These are phyloP conservation scores for Enteromius argenteus DNA, from an alignment of 2,797 vertebrate species.

Conservation along the genomic window DNA sequence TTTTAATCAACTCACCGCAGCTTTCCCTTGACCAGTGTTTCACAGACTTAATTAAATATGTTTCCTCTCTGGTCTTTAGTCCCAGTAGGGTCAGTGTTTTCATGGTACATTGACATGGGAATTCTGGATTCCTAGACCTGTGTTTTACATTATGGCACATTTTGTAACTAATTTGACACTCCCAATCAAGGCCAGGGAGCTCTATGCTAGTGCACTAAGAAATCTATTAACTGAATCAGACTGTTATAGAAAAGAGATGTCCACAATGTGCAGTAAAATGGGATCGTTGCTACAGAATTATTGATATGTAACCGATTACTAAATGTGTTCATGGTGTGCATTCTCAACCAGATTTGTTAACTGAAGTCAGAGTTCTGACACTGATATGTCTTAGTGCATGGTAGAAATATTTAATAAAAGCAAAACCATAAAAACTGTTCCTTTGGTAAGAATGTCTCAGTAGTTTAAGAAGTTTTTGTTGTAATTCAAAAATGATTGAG, in stretches of 20 bases:
- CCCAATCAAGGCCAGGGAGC: neutral
- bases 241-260: neutral
- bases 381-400: neutral
- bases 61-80: constrained; percentile 6
- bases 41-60: constrained; percentile 8
- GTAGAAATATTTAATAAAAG: neutral
- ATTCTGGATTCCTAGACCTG: neutral
- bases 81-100: constrained; percentile 15
- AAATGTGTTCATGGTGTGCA: neutral
- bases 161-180: neutral
- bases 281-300: neutral
- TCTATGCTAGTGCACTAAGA: neutral
- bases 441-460: neutral
- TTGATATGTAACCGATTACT: neutral
- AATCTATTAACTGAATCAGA: neutral
- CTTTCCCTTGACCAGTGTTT: constrained; percentile 18
- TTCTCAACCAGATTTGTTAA: neutral
- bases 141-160: neutral
- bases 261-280: neutral
- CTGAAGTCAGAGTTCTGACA: neutral
- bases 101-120: neutral
- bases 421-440: neutral
- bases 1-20: neutral
- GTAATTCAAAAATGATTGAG: neutral
- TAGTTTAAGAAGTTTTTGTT: neutral